Conservation (phyloP, 2,113 vertebrate species). For the Nettapus auritus region DNA sequence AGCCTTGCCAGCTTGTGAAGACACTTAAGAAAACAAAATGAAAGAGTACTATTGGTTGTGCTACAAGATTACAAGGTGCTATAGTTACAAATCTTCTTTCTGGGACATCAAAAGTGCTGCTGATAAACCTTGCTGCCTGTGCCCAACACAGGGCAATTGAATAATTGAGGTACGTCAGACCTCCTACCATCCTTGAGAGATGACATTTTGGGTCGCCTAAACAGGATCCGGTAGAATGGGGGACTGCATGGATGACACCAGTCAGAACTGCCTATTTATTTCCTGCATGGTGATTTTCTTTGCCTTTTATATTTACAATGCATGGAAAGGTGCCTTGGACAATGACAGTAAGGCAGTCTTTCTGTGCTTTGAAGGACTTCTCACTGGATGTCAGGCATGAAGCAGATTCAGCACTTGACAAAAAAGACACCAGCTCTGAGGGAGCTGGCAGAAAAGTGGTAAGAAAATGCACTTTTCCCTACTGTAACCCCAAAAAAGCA, state of each 20-base stretch:
- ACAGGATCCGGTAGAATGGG: not conserved
- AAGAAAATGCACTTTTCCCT: not conserved
- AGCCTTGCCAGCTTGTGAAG: not conserved
- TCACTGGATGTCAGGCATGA: not conserved
- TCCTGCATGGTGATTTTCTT: not conserved
- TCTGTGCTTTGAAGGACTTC: not conserved
- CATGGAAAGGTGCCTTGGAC: not conserved
- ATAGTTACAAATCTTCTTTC: not conserved
- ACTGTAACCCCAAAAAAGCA: not conserved
- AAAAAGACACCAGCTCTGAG: not conserved
- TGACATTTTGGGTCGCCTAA: not conserved
- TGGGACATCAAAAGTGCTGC: not conserved
- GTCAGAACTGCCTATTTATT: not conserved
- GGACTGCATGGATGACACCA: not conserved
- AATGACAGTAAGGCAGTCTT: not conserved
- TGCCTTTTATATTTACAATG: not conserved
- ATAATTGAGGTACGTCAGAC: not conserved
- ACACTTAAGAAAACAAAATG: not conserved
- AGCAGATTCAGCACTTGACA: not conserved
- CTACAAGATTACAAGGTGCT: not conserved
- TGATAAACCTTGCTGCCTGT: not conserved
- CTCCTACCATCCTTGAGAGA: not conserved
- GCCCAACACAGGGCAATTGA: not conserved
- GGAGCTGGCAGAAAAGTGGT: not conserved
- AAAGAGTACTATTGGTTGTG: accelerated